Evolutionary conservation across 2,888 invertebrate genomes (phyloP).

Genomic region (Sceliomorpha sp.): DNA sequence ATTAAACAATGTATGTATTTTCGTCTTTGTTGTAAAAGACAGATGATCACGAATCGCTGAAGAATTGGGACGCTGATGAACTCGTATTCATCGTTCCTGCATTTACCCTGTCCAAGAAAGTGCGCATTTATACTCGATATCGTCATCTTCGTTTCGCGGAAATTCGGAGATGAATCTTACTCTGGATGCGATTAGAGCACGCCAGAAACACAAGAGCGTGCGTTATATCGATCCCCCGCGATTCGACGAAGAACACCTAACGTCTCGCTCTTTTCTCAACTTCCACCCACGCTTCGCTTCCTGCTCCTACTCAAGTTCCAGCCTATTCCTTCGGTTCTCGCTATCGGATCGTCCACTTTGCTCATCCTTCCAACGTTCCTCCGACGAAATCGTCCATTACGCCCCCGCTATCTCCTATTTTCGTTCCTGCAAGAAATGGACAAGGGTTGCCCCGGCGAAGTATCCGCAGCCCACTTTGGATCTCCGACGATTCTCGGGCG

Average conservation of each 20-base stretch:
- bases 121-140: conserved; percentile 13
- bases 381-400: conserved; percentile 25
- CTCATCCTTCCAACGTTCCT: no score
- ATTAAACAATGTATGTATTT: neutral
- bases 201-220: conserved; percentile 63
- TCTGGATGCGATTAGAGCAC: no score
- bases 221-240: conserved; percentile 77
- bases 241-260: conserved; percentile 78
- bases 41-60: neutral
- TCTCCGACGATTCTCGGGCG: no score
- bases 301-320: conserved; percentile 28
- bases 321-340: conserved; percentile 38
- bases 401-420: conserved; percentile 22
- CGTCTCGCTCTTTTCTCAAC: conserved; percentile 61
- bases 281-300: conserved; percentile 25
- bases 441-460: no score
- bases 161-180: no score
- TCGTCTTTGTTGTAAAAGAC: conserved; percentile 10
- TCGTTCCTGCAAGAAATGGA: no score
- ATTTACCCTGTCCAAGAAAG: conserved; percentile 8
- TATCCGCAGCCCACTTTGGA: no score
- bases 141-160: no score
- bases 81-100: conserved; percentile 4
- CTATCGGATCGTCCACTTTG: conserved; percentile 56
- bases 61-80: conserved; percentile 1